Percentiles rank a stretch among this genome's conserved stretches.
These are phyloP conservation scores for Crossaster papposus DNA, from an alignment of 53 echinoderm and acorn worm species.

Conservation along the genomic window DNA sequence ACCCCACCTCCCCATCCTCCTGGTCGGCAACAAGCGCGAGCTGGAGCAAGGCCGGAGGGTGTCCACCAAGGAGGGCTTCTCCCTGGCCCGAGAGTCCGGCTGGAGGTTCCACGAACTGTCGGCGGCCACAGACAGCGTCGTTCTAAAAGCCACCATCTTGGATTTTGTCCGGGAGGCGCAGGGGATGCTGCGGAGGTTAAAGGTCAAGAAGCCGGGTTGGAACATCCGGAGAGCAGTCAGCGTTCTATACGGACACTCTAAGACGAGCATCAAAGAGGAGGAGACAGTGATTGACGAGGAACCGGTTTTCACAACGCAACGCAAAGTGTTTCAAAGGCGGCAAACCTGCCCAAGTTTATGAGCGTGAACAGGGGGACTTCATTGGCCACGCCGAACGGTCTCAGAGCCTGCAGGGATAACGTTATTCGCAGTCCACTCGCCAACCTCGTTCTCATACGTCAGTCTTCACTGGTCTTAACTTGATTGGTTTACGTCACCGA, in stretches of 20 bases:
- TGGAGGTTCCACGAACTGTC: conserved; percentile 96
- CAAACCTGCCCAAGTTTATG: conserved; percentile 89
- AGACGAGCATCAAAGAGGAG: conserved; percentile 28
- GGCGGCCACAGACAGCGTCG: conserved; percentile 82
- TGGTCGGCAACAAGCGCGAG: conserved; percentile 91
- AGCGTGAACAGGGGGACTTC: conserved; percentile 17
- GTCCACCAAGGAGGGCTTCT: conserved; percentile 84
- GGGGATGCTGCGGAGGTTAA: conserved; percentile 69
- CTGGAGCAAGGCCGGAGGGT: conserved; percentile 88
- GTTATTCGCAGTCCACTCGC: too few relatives aligned
- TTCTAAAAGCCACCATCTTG: conserved; percentile 84
- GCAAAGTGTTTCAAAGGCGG: conserved; percentile 73
- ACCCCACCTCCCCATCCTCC: conserved; percentile 79
- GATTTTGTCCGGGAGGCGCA: conserved; percentile 85
- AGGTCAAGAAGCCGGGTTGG: conserved; percentile 68
- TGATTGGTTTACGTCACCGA: conserved; percentile 12
- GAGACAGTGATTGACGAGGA: conserved; percentile 43
- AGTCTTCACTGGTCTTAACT: neutral
- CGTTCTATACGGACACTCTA: conserved; percentile 71
- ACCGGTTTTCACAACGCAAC: conserved; percentile 41
- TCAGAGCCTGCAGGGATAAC: conserved; percentile 19
- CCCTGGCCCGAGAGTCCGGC: conserved; percentile 73
- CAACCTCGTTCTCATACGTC: neutral
- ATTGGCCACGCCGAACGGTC: neutral
- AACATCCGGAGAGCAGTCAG: conserved; percentile 85